phyloP scores from a whole-genome alignment of 2,113 vertebrate species.

The Pandion haliaetus region DNA sequence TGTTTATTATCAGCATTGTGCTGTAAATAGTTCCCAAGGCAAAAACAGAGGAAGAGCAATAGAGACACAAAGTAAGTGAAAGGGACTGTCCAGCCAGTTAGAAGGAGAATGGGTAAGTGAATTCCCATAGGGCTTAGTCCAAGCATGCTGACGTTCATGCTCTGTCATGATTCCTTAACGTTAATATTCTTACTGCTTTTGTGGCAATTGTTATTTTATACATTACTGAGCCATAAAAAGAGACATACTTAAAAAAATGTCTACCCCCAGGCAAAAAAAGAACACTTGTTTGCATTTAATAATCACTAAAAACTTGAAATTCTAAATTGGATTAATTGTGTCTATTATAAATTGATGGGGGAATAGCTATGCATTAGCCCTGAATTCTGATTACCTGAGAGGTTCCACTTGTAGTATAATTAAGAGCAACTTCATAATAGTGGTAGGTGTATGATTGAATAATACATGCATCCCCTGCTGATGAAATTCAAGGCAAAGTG shows the following conservation, averaged over 20 bases:
- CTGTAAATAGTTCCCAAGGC: background rate
- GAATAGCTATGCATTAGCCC: conserved; percentile 65
- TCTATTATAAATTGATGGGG: conserved; percentile 69
- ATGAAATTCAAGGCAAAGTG: conserved; percentile 41
- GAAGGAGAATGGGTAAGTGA: background rate
- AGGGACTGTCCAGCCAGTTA: background rate
- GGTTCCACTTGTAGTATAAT: conserved; percentile 70
- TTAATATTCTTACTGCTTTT: background rate
- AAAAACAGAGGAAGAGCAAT: background rate
- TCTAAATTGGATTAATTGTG: conserved; percentile 71
- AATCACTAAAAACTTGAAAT: conserved; percentile 60
- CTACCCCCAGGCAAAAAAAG: conserved; percentile 23
- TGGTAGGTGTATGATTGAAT: conserved; percentile 60
- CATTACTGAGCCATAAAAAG: background rate
- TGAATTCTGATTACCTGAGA: conserved; percentile 74
- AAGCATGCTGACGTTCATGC: background rate
- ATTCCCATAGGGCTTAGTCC: background rate
- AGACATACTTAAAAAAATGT: background rate
- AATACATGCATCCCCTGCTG: conserved; percentile 60
- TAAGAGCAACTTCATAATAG: conserved; percentile 62
- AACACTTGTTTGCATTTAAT: conserved; percentile 61
- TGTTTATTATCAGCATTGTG: background rate
- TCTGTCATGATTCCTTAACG: background rate
- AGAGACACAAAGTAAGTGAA: background rate
- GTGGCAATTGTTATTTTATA: background rate